These are phyloP conservation scores for Origma solitaria DNA, from an alignment of 2,113 vertebrate genomes.

Conservation along the genomic window DNA sequence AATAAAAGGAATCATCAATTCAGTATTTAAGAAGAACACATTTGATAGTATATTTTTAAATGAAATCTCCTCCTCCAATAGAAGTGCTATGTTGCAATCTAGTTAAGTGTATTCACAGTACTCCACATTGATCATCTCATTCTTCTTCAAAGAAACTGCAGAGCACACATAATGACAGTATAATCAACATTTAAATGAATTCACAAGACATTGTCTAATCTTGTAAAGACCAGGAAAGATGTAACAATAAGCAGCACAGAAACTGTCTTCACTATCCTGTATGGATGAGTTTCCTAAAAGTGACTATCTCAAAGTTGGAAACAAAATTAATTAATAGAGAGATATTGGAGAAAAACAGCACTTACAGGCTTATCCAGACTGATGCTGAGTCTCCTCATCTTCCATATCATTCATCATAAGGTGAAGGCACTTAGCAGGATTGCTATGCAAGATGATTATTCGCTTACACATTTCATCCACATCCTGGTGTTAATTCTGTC, in stretches of 20 bases:
- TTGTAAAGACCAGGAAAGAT: constrained; percentile 8
- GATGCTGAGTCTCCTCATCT: background rate
- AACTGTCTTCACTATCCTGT: background rate
- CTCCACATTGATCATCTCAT: constrained; percentile 63
- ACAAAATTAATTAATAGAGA: background rate
- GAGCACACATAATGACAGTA: constrained; percentile 28
- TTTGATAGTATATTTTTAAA: constrained; percentile 56
- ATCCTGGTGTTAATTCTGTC: background rate
- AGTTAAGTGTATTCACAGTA: constrained; percentile 56
- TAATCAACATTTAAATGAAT: constrained; percentile 51
- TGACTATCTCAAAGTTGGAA: background rate
- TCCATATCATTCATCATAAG: background rate
- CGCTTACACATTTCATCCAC: background rate
- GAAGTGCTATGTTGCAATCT: constrained; percentile 56
- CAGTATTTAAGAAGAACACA: constrained; percentile 52
- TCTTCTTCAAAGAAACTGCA: constrained; percentile 39
- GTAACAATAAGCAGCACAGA: background rate
- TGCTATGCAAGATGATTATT: background rate
- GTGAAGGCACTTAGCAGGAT: background rate
- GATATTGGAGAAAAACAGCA: background rate
- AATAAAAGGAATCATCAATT: constrained; percentile 65
- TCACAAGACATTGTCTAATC: constrained; percentile 34
- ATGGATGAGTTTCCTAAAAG: background rate
- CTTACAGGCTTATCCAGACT: background rate
- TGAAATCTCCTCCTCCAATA: constrained; percentile 52